Percentiles rank a stretch among this genome's conserved stretches.
Conservation (phyloP, 1,140 invertebrate species). For the Drosophila micromelanica region DNA sequence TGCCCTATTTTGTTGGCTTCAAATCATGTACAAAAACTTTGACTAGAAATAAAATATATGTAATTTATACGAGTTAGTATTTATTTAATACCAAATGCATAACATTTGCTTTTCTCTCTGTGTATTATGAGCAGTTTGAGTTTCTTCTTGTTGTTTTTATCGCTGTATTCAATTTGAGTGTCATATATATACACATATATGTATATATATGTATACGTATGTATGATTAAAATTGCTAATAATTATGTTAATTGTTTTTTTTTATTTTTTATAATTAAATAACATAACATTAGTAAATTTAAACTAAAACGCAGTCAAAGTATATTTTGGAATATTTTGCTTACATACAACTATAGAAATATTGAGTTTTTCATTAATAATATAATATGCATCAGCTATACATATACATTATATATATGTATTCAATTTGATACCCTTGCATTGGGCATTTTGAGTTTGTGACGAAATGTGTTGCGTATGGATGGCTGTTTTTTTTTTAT, state of each 20-base stretch:
- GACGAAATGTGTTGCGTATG: not conserved
- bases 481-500: no score
- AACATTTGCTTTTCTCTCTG: constrained; percentile 22
- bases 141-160: constrained; percentile 6
- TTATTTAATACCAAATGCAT: constrained; percentile 43
- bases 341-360: constrained; percentile 44
- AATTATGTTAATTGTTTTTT: constrained; percentile 42
- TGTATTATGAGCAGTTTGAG: constrained; percentile 25
- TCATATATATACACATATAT: constrained; percentile 12
- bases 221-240: constrained; percentile 47
- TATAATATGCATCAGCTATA: constrained; percentile 18
- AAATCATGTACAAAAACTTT: constrained; percentile 57
- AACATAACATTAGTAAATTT: constrained; percentile 77
- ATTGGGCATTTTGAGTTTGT: not conserved
- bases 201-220: constrained; percentile 36
- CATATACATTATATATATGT: not conserved
- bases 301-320: constrained; percentile 79
- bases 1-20: constrained; percentile 31
- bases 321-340: constrained; percentile 78
- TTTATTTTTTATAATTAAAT: constrained; percentile 71
- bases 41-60: constrained; percentile 73
- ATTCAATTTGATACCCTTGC: constrained; percentile 10
- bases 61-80: constrained; percentile 22
- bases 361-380: constrained; percentile 32
- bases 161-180: constrained; percentile 8